A percentile compares a stretch with the other conserved stretches of the same genome.
Evolutionary conservation across 64 coral and sea anemone genomes (phyloP).

Genomic region (Astreopora myriophthalma): DNA sequence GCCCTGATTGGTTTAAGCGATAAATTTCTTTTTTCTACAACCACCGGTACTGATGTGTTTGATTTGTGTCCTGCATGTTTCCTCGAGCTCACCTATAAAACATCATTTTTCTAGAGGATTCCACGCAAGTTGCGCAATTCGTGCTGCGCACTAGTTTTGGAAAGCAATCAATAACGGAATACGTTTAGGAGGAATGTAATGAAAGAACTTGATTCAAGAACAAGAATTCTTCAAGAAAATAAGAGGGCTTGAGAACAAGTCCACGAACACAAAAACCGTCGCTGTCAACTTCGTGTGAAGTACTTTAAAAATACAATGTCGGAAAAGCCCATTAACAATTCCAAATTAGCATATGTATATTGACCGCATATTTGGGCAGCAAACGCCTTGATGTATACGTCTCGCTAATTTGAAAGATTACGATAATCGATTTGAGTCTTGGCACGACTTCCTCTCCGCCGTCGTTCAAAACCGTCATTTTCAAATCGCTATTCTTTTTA

Average conservation of each 20-base stretch:
- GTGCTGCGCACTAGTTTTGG: too few relatives aligned
- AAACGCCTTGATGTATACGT: not conserved
- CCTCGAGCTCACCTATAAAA: too few relatives aligned
- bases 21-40: too few relatives aligned
- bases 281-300: not conserved
- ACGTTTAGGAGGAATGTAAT: too few relatives aligned
- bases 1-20: too few relatives aligned
- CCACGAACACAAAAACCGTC: not conserved
- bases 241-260: not conserved
- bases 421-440: not conserved
- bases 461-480: not conserved
- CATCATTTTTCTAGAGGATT: not conserved
- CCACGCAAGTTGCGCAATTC: not conserved
- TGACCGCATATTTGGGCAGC: not conserved
- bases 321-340: not conserved
- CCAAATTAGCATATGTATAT: slow-evolving; percentile 7
- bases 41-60: too few relatives aligned
- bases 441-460: not conserved
- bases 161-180: too few relatives aligned
- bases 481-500: not conserved
- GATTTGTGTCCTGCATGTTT: too few relatives aligned
- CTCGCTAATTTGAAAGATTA: not conserved
- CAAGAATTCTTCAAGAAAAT: not conserved
- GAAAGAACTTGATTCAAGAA: not conserved
- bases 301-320: not conserved